Percentiles rank a stretch among this genome's conserved stretches.
Conservation (phyloP, 2,888 invertebrate species). For the Oscheius sp. region DNA sequence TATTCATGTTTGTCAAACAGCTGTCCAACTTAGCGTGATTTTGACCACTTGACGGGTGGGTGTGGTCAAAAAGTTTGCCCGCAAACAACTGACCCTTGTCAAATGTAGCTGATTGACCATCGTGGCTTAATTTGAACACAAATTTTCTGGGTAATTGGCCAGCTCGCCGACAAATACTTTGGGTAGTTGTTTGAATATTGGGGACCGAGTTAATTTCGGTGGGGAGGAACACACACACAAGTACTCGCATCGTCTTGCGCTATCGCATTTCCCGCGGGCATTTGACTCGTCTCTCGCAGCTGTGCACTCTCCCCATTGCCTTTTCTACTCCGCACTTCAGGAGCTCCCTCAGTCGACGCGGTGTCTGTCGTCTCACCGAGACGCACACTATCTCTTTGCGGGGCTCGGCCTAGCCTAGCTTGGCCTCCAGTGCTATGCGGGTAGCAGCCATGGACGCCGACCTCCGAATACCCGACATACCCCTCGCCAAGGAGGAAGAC, state of each 20-base stretch:
- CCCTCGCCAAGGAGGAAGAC: constrained; percentile 63
- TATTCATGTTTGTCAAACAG: constrained; percentile 11
- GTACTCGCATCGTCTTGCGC: constrained; percentile 32
- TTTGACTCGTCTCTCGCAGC: constrained; percentile 34
- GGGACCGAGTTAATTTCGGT: constrained; percentile 20
- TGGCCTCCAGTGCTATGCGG: constrained; percentile 44
- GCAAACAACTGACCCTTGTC: background rate
- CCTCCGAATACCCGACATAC: constrained; percentile 65
- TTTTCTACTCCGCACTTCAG: constrained; percentile 22
- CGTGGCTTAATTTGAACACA: background rate
- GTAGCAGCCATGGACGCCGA: constrained; percentile 55
- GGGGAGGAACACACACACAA: constrained; percentile 6
- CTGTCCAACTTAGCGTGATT: constrained; percentile 5
- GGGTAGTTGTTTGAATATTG: constrained; percentile 30
- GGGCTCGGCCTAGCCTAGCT: constrained; percentile 28
- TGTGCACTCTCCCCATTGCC: constrained; percentile 31
- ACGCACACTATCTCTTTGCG: constrained; percentile 7
- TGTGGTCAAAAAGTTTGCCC: background rate
- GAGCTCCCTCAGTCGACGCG: constrained; percentile 22
- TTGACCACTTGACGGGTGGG: background rate
- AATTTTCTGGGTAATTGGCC: background rate
- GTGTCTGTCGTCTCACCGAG: constrained; percentile 19
- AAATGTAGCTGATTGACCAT: background rate
- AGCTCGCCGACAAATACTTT: background rate
- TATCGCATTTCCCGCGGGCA: constrained; percentile 41